These are phyloP conservation scores for Campoletis sonorensis DNA, from an alignment of 1,140 invertebrate genomes.

Conservation along the genomic window DNA sequence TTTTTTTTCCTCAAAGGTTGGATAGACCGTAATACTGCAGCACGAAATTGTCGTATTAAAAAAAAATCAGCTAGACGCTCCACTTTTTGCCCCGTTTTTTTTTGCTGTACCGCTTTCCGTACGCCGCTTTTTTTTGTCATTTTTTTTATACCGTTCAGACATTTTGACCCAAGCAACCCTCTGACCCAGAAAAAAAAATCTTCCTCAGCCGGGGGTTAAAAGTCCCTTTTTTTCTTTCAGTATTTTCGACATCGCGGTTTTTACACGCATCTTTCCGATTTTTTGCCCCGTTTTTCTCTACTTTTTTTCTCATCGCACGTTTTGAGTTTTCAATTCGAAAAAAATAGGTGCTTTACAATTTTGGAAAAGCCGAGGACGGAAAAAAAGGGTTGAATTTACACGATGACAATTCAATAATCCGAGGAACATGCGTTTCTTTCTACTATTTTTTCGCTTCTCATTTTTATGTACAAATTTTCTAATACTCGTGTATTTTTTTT, in stretches of 20 bases:
- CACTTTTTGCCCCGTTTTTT: constrained; percentile 51
- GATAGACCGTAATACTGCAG: no score
- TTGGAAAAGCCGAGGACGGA: no score
- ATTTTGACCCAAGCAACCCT: constrained; percentile 32
- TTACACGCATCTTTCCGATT: neutral
- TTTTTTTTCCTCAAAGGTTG: no score
- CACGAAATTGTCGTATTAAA: no score
- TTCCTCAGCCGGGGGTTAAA: neutral
- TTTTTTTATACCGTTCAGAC: neutral
- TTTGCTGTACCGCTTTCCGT: no score
- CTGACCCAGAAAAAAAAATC: constrained; percentile 57
- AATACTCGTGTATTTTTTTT: no score
- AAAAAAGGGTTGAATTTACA: no score
- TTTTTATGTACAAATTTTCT: neutral
- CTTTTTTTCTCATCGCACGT: neutral
- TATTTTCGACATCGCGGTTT: neutral
- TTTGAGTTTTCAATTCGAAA: no score
- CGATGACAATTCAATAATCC: no score
- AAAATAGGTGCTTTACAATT: no score
- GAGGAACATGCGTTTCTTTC: no score
- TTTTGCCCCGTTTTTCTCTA: neutral
- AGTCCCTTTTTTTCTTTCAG: neutral
- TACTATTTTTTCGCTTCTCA: neutral
- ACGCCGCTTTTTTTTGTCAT: no score
- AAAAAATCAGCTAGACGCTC: neutral